Conservation (phyloP, 2,797 vertebrate genomes). For the Tarsius wallacei region DNA sequence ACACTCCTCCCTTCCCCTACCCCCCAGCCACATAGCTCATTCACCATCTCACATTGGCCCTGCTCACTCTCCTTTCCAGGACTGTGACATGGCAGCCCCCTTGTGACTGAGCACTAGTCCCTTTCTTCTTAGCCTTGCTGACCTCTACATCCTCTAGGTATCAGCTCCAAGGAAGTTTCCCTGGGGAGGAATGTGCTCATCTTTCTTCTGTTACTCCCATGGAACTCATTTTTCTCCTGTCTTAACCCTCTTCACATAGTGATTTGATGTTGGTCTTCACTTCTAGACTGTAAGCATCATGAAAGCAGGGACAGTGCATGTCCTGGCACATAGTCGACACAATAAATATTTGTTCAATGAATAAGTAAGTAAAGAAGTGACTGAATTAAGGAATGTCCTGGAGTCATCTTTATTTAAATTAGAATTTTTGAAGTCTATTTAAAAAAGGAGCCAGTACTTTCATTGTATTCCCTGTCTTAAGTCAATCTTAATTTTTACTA, state of each 20-base stretch:
- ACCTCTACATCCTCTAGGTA: background rate
- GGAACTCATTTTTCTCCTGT: background rate
- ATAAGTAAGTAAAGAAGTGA: background rate
- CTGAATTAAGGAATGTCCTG: background rate
- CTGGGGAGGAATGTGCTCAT: background rate
- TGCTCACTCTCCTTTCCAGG: background rate
- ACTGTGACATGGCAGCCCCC: too few relatives aligned
- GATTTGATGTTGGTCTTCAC: background rate
- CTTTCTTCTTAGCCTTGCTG: background rate
- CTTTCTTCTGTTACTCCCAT: background rate
- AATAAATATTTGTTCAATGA: background rate
- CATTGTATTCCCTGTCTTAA: conserved; percentile 18
- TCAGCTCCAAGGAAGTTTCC: background rate
- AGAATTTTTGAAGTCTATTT: background rate
- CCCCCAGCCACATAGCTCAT: background rate
- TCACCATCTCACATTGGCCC: background rate
- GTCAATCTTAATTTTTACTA: conserved; percentile 51
- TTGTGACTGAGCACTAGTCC: background rate
- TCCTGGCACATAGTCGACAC: background rate
- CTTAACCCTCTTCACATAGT: background rate
- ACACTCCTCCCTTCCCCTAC: background rate
- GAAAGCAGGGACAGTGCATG: background rate
- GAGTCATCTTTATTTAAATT: background rate
- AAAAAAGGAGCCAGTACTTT: background rate
- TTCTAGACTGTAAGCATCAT: background rate